phyloP scores from a whole-genome alignment of 2,888 invertebrate genomes.

The Calameuta pallipes region DNA sequence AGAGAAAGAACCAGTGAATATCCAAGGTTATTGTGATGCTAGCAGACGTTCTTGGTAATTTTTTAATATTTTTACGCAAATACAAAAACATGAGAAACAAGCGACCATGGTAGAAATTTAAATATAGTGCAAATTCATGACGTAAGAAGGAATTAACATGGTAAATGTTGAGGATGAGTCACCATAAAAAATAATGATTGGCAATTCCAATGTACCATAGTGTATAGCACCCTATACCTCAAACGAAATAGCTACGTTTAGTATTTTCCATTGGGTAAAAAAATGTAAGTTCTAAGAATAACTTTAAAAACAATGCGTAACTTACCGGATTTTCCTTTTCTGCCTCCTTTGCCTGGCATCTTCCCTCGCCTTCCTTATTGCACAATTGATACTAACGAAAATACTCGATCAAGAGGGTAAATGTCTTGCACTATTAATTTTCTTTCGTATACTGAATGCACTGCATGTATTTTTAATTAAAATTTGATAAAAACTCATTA shows the following conservation, averaged over 20 bases:
- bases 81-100: background rate
- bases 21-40: background rate
- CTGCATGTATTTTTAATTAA: constrained; percentile 78
- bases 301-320: constrained; percentile 21
- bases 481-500: constrained; percentile 79
- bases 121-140: constrained; percentile 24
- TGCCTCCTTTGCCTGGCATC: constrained; percentile 82
- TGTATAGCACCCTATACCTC: background rate
- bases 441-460: constrained; percentile 77
- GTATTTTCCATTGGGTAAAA: background rate
- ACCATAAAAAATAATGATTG: background rate
- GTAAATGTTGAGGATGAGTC: constrained; percentile 19
- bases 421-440: constrained; percentile 80
- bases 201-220: background rate
- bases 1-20: background rate
- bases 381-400: constrained; percentile 71
- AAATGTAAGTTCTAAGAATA: background rate
- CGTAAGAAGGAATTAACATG: constrained; percentile 32
- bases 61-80: background rate
- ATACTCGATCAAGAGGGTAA: constrained; percentile 83
- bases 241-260: background rate
- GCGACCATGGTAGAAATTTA: background rate
- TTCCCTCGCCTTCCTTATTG: constrained; percentile 68
- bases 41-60: background rate
- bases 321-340: constrained; percentile 81